These are phyloP conservation scores for Chelidonichthys spinosus DNA, from an alignment of 2,797 vertebrate species.

Conservation along the genomic window DNA sequence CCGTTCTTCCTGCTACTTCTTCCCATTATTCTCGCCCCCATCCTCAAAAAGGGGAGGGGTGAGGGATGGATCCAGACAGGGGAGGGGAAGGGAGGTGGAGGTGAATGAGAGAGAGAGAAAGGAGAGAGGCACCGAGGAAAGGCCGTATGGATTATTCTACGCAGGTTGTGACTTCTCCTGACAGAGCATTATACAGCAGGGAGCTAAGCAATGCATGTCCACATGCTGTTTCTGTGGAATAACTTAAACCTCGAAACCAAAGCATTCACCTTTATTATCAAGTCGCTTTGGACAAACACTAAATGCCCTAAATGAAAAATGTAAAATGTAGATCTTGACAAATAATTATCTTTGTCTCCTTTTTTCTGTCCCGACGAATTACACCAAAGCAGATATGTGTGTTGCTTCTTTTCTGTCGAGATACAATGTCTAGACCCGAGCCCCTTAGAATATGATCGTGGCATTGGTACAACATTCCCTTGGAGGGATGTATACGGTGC, in stretches of 20 bases:
- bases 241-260: slow-evolving; percentile 39
- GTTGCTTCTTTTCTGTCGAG: slow-evolving; percentile 32
- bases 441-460: slow-evolving; percentile 47
- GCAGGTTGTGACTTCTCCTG: slow-evolving; percentile 72
- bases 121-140: slow-evolving; percentile 37
- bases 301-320: too few species aligned
- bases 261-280: too few species aligned
- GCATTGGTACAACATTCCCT: slow-evolving; percentile 66
- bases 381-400: slow-evolving; percentile 32
- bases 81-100: slow-evolving; percentile 35
- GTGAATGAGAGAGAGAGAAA: slow-evolving; percentile 44
- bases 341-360: slow-evolving; percentile 34
- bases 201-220: slow-evolving; percentile 54
- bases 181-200: slow-evolving; percentile 66
- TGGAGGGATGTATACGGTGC: slow-evolving; percentile 65
- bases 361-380: slow-evolving; percentile 19
- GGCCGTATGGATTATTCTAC: slow-evolving; percentile 68
- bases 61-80: slow-evolving; percentile 49
- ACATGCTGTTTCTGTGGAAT: slow-evolving; percentile 52
- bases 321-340: too few species aligned
- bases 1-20: slow-evolving; percentile 26
- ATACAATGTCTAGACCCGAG: slow-evolving; percentile 47
- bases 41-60: slow-evolving; percentile 46
- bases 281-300: too few species aligned
- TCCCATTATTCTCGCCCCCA: slow-evolving; percentile 49